Evolutionary conservation across 2,888 invertebrate species (phyloP).

Genomic region (Zootermopsis nevadensis): DNA sequence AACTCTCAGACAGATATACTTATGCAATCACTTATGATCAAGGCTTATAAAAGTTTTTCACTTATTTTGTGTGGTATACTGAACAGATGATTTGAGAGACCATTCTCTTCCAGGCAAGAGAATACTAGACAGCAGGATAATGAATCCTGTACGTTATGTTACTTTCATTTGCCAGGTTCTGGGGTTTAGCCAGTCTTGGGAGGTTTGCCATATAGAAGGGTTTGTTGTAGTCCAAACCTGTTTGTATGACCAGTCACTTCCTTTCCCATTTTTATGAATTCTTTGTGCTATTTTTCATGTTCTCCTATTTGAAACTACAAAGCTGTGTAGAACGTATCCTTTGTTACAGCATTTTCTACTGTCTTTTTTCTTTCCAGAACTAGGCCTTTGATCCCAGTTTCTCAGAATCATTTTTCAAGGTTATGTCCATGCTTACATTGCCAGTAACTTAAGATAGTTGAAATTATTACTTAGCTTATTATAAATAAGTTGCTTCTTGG

Average conservation of each 20-base stretch:
- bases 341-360: constrained; percentile 3
- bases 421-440: neutral
- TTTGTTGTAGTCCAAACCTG: neutral
- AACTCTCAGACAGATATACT: too few species aligned
- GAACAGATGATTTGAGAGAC: neutral
- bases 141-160: neutral
- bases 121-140: too few species aligned
- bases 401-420: neutral
- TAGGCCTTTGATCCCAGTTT: neutral
- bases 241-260: neutral
- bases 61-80: neutral
- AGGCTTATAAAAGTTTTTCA: too few species aligned
- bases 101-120: neutral
- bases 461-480: neutral
- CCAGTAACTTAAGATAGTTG: neutral
- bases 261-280: neutral
- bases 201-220: neutral
- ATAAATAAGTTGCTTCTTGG: too few species aligned
- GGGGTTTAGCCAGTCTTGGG: constrained; percentile 24
- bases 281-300: constrained; percentile 13
- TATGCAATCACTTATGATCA: too few species aligned
- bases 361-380: constrained; percentile 4
- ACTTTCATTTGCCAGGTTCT: constrained; percentile 23
- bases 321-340: neutral
- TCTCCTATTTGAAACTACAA: constrained; percentile 5